Evolutionary conservation across 2,113 vertebrate genomes (phyloP).

Genomic region (Phylloscopus whistleri): DNA sequence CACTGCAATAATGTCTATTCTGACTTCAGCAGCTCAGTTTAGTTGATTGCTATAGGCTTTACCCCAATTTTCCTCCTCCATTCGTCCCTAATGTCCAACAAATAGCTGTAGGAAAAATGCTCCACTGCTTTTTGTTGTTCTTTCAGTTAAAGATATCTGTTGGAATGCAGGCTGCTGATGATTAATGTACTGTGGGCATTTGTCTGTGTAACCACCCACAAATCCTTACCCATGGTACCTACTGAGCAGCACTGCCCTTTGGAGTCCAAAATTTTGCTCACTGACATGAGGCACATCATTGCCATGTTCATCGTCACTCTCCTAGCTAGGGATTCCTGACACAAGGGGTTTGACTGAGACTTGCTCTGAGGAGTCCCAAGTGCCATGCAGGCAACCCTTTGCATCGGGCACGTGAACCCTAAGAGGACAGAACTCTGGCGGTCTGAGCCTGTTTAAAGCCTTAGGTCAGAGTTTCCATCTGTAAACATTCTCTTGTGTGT

Average conservation of each 20-base stretch:
- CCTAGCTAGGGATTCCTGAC: neutral
- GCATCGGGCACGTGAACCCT: neutral
- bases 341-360: neutral
- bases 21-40: neutral
- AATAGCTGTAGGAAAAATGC: neutral
- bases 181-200: neutral
- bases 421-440: conserved; percentile 4
- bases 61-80: neutral
- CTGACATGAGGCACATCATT: rapidly evolving
- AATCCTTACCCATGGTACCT: neutral
- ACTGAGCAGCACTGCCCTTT: neutral
- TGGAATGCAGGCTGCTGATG: neutral
- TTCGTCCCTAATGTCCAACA: neutral
- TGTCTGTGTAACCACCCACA: neutral
- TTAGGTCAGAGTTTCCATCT: conserved; percentile 55
- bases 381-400: neutral
- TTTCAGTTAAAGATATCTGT: neutral
- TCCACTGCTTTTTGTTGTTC: neutral
- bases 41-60: neutral
- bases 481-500: conserved; percentile 41
- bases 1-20: neutral
- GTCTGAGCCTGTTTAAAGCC: conserved; percentile 40
- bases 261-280: rapidly evolving
- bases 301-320: rapidly evolving
- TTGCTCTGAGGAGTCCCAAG: neutral